A percentile compares a stretch with the other conserved stretches of the same genome.
These are phyloP conservation scores for Acrocyrtus sp. DNA, from an alignment of 2,888 invertebrate genomes.

Conservation along the genomic window DNA sequence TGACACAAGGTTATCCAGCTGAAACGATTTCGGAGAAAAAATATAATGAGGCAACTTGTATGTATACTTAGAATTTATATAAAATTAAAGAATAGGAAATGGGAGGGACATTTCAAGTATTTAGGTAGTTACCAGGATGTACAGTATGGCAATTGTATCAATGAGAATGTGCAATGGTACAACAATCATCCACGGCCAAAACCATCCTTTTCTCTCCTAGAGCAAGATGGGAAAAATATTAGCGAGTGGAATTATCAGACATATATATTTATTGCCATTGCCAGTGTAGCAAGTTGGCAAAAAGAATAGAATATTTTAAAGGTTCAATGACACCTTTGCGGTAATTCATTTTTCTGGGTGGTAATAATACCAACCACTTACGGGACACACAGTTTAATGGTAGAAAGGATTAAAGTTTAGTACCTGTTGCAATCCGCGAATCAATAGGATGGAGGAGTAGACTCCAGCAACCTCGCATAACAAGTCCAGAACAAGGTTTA, in stretches of 20 bases:
- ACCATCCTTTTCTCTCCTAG: conserved; percentile 76
- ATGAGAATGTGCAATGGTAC: conserved; percentile 69
- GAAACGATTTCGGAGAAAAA: no score
- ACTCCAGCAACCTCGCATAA: conserved; percentile 76
- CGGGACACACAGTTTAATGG: neutral
- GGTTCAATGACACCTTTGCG: neutral
- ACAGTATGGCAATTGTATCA: conserved; percentile 52
- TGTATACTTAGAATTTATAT: no score
- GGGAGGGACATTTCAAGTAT: no score
- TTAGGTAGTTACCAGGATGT: conserved; percentile 57
- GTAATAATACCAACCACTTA: neutral
- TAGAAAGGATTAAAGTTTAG: neutral
- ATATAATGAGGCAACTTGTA: no score
- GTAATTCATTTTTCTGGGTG: neutral
- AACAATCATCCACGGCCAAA: conserved; percentile 80
- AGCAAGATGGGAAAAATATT: conserved; percentile 64
- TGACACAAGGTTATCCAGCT: conserved; percentile 38
- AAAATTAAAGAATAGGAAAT: no score
- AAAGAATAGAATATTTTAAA: neutral
- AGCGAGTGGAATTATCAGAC: no score
- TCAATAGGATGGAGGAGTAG: conserved; percentile 74
- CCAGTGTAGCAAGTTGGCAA: no score
- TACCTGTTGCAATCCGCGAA: conserved; percentile 79
- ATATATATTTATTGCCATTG: no score
- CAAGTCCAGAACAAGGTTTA: conserved; percentile 56